These are phyloP conservation scores for Labeo rohita DNA, from an alignment of 2,113 vertebrate genomes.

Conservation along the genomic window DNA sequence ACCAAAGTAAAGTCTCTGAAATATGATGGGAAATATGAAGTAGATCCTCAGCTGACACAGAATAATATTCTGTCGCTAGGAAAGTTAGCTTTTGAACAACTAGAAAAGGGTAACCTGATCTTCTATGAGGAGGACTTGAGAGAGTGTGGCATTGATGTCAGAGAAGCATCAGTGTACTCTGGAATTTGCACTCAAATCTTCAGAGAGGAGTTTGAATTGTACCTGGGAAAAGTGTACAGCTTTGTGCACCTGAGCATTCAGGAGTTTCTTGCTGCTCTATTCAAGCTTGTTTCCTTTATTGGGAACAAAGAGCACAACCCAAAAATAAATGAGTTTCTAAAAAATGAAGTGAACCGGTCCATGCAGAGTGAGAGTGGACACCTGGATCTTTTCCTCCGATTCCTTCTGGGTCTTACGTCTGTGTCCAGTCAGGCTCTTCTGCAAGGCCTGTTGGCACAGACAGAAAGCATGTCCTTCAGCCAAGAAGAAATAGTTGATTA, in stretches of 20 bases:
- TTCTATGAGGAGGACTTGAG: background rate
- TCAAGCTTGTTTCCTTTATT: background rate
- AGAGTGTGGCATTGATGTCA: background rate
- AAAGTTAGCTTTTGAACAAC: background rate
- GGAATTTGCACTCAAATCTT: background rate
- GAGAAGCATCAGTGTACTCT: background rate
- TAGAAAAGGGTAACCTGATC: background rate
- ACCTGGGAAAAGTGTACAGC: slow-evolving; percentile 7
- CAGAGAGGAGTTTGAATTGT: background rate
- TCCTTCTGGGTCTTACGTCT: background rate
- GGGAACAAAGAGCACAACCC: background rate
- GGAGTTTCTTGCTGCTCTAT: slow-evolving; percentile 37
- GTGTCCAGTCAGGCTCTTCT: too few relatives aligned
- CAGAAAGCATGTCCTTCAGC: too few relatives aligned
- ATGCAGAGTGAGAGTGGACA: slow-evolving; percentile 10
- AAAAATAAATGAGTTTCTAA: background rate
- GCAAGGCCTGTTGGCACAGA: too few relatives aligned
- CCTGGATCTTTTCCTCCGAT: background rate
- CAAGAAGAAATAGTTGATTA: too few relatives aligned
- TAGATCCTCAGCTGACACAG: background rate
- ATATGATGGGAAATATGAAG: background rate
- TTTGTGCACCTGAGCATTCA: slow-evolving; percentile 31
- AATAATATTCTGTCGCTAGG: background rate
- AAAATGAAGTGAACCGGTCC: slow-evolving; percentile 5
- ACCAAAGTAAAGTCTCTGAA: background rate